phyloP scores from a whole-genome alignment of 2,113 vertebrate species.

The Malaclemys terrapin region DNA sequence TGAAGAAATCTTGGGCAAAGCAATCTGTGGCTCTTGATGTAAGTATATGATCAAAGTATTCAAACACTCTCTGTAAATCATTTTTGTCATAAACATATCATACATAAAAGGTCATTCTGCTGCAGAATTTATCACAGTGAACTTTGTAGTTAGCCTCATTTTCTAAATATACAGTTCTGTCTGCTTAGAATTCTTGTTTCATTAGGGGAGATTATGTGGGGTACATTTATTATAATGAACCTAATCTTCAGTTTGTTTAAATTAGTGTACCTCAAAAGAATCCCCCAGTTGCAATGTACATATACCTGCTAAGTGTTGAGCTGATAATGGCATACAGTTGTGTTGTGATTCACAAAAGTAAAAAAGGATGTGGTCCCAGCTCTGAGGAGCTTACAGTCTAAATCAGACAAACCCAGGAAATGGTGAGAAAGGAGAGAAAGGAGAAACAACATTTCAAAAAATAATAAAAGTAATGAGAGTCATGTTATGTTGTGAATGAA shows the following conservation, averaged over 20 bases:
- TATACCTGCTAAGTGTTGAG: not conserved
- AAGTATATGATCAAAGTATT: slow-evolving; percentile 71
- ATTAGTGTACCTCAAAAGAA: not conserved
- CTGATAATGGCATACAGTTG: not conserved
- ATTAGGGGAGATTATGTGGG: not conserved
- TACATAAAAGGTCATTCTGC: not conserved
- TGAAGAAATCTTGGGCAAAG: slow-evolving; percentile 99
- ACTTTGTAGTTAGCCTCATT: not conserved
- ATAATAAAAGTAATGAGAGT: not conserved
- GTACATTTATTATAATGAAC: not conserved
- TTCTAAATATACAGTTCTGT: not conserved
- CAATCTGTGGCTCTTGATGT: slow-evolving; percentile 98
- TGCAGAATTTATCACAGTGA: not conserved
- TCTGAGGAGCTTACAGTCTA: not conserved
- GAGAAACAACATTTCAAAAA: not conserved
- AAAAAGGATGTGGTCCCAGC: not conserved
- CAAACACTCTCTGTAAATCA: not conserved
- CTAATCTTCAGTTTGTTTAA: not conserved
- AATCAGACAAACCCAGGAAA: not conserved
- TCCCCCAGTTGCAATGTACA: not conserved
- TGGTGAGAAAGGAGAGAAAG: not conserved
- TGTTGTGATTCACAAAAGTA: not conserved
- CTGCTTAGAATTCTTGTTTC: not conserved
- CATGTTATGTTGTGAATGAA: not conserved
- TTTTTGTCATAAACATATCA: not conserved